Evolutionary conservation across 2,113 vertebrate genomes (phyloP).

Genomic region (Sapayoa aenigma): DNA sequence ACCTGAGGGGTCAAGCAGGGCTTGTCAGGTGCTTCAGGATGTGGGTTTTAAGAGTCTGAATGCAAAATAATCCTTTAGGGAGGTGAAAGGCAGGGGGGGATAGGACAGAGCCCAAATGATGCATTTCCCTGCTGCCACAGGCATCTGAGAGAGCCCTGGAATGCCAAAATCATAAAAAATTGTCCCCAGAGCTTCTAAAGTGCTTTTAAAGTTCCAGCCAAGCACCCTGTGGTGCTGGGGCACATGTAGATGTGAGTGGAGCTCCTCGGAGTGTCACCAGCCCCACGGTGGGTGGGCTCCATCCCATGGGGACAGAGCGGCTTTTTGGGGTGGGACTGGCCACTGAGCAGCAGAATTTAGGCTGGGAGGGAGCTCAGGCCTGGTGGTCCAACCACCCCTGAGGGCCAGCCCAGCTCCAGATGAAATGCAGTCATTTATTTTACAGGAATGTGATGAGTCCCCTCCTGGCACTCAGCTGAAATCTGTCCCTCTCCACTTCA

Average conservation of each 20-base stretch:
- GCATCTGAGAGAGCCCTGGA: neutral
- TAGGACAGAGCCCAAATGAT: neutral
- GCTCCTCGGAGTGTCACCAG: neutral
- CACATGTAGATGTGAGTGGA: neutral
- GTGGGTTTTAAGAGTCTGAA: neutral
- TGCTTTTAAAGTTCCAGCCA: neutral
- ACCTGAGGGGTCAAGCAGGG: neutral
- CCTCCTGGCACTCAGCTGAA: accelerated
- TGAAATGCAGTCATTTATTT: neutral
- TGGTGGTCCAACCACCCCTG: neutral
- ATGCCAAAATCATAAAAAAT: neutral
- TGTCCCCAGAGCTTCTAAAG: neutral
- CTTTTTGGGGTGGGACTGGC: neutral
- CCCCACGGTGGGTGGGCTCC: accelerated
- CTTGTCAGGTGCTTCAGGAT: neutral
- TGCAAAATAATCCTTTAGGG: neutral
- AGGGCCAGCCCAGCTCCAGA: neutral
- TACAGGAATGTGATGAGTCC: neutral
- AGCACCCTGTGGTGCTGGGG: neutral
- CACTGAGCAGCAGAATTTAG: neutral
- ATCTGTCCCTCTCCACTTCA: accelerated
- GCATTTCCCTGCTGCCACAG: neutral
- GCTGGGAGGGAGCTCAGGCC: neutral
- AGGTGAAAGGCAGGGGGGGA: neutral
- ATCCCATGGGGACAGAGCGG: neutral